Base-by-base conservation (phyloP, 2,888 invertebrate genomes). In the Tetranychus piercei region DNA sequence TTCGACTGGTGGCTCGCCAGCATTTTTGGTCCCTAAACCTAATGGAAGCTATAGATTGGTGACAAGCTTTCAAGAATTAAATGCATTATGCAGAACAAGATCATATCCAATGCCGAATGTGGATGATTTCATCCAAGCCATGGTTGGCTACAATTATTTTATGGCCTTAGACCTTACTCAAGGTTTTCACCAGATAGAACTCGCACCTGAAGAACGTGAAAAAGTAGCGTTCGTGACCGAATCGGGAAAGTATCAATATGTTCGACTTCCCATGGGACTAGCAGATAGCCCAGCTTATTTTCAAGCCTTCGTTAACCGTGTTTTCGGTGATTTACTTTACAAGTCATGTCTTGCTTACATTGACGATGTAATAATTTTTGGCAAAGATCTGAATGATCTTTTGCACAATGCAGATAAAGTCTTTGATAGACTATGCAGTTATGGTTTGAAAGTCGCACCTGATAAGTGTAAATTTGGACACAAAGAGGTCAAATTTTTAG, bases 11-110 rank as follows among this genome's bases (percentile, higher is more conserved):
- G 77, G 79, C 7, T 78, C 80, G 4, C 82, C 81, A 0, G 78
- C 81, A 6, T 80, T 82, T 4, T 71, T 83, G 0, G 81, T 81
- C 2, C 77, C 78, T 22, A 82, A 82, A 77, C 81, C 80, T 75
- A 78, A 80, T 75, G 79, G 77, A 22, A 76, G 70, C 18, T 77
- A 72, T 71, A 77, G 77, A 73, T 77, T 78, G 9, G 79, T 80
- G 44, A 76, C 78, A n/a, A 78, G 79, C 64, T 80, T 78, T 64
- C 44, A 80, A n/a, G 20, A 55, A 9, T 69, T 80, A 11, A 80
- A 80, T 73, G 15, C 55, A 4, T 75, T 77, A 2, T 78, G 9
- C 11, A 55, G 15, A 55, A 55, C 55, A 6, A 5, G 55, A 7
- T 18, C 15, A 0, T 78, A 75, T 43, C 78, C 79, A 2, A 72